These are phyloP conservation scores for Campoplex capitator DNA, from an alignment of 2,888 invertebrate genomes.

Conservation along the genomic window DNA sequence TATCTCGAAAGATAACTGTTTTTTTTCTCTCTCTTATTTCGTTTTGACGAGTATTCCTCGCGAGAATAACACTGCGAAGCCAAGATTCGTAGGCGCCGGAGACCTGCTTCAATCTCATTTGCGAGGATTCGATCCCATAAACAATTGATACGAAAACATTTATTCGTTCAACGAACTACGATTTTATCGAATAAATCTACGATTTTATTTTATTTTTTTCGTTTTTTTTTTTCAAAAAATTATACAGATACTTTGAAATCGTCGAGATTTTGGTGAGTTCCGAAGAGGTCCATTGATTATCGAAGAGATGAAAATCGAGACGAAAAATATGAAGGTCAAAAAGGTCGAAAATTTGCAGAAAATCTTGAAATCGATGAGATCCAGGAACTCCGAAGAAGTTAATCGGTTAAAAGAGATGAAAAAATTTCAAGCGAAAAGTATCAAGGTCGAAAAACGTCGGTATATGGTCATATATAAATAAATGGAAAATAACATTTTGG, in stretches of 20 bases:
- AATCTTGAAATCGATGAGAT: no score
- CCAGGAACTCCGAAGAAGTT: no score
- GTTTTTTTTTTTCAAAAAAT: background rate
- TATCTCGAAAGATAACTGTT: slow-evolving; percentile 11
- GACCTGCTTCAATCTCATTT: background rate
- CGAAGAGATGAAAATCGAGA: background rate
- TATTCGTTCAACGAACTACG: background rate
- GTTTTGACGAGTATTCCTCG: background rate
- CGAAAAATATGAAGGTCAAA: background rate
- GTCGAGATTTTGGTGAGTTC: background rate
- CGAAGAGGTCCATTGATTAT: background rate
- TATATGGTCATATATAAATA: background rate
- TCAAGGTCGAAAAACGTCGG: background rate
- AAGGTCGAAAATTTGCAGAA: no score
- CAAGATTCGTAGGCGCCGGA: slow-evolving; percentile 5
- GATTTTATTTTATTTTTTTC: background rate
- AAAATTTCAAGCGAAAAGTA: no score
- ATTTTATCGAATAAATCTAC: background rate
- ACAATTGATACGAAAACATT: background rate
- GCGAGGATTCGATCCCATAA: background rate
- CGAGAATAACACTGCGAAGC: slow-evolving; percentile 14
- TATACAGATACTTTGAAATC: background rate
- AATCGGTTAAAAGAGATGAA: no score
- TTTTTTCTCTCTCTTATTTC: background rate
- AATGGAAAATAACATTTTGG: background rate